A percentile compares a stretch with the other conserved stretches of the same genome.
Evolutionary conservation across 2,797 vertebrate species (phyloP).

Genomic region (Bufotes viridis): DNA sequence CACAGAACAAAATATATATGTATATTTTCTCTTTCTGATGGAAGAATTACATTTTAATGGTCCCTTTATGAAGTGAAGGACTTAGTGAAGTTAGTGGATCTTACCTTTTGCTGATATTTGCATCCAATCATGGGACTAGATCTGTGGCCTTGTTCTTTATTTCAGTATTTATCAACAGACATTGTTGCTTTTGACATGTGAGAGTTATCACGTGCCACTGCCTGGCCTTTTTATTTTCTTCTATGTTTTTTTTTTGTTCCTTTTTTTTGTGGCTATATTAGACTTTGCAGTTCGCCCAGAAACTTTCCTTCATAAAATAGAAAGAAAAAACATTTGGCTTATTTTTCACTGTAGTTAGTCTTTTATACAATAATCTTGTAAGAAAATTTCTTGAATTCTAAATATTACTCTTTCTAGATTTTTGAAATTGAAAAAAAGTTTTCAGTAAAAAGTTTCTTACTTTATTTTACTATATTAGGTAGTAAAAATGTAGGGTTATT

Average conservation of each 20-base stretch:
- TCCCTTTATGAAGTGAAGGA: slow-evolving; percentile 71
- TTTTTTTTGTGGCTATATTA: slow-evolving; percentile 91
- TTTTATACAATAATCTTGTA: slow-evolving; percentile 99
- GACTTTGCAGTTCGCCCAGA: slow-evolving; percentile 95
- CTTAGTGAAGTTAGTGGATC: slow-evolving; percentile 73
- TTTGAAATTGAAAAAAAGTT: slow-evolving; percentile 99
- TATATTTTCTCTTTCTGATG: slow-evolving; percentile 44
- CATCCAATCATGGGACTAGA: slow-evolving; percentile 78
- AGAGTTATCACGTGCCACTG: slow-evolving; percentile 84
- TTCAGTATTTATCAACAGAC: slow-evolving; percentile 88
- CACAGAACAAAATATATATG: slow-evolving; percentile 45
- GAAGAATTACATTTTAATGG: slow-evolving; percentile 71
- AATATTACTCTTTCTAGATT: slow-evolving; percentile 99
- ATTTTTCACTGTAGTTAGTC: slow-evolving; percentile 99
- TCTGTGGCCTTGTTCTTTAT: slow-evolving; percentile 91
- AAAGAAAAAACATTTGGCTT: slow-evolving; percentile 98
- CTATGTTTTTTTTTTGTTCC: slow-evolving; percentile 80
- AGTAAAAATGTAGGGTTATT: slow-evolving; percentile 99
- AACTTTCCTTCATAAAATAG: slow-evolving; percentile 96
- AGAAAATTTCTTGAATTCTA: slow-evolving; percentile 99
- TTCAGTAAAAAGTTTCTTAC: slow-evolving; percentile 99
- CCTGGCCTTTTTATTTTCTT: slow-evolving; percentile 79
- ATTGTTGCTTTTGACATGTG: slow-evolving; percentile 84
- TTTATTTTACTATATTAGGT: slow-evolving; percentile 99
- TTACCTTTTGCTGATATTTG: slow-evolving; percentile 74